These are phyloP conservation scores for Subacronicta megacephala DNA, from an alignment of 2,888 invertebrate genomes.

Conservation along the genomic window DNA sequence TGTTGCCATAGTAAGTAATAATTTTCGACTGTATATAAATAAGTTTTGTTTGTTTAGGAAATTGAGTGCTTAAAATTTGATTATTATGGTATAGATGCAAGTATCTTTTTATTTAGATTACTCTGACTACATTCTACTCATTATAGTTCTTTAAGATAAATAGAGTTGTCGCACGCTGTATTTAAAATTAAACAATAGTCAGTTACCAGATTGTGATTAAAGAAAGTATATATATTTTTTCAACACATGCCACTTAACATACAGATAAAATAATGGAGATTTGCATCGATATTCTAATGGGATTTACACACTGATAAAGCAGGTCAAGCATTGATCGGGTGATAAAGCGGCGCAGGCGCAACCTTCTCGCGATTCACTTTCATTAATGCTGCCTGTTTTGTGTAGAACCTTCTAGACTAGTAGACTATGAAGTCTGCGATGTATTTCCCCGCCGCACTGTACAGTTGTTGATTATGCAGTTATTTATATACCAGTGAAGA, in stretches of 20 bases:
- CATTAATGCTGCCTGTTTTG: conserved; percentile 5
- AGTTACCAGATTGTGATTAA: conserved; percentile 86
- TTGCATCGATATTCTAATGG: conserved; percentile 12
- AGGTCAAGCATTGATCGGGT: background rate
- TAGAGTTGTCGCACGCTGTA: conserved; percentile 76
- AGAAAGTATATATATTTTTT: conserved; percentile 81
- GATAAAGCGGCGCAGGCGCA: conserved; percentile 6
- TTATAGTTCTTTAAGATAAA: conserved; percentile 67
- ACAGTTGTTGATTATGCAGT: conserved; percentile 75
- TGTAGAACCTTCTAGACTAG: conserved; percentile 5
- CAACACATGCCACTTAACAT: conserved; percentile 66
- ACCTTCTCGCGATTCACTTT: conserved; percentile 2
- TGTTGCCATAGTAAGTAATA: conserved; percentile 88
- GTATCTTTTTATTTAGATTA: conserved; percentile 69
- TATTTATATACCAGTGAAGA: conserved; percentile 82
- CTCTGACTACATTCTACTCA: conserved; percentile 64
- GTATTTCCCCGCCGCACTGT: conserved; percentile 62
- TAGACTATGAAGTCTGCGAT: conserved; percentile 29
- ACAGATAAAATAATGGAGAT: conserved; percentile 44
- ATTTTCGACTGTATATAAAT: conserved; percentile 87
- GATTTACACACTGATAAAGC: conserved; percentile 8
- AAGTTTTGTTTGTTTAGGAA: conserved; percentile 83
- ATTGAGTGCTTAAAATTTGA: conserved; percentile 80
- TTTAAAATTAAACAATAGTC: conserved; percentile 78
- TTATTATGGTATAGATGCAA: conserved; percentile 63